Base-by-base conservation (phyloP, 1,140 invertebrate genomes). In the Drosophila elegans region DNA sequence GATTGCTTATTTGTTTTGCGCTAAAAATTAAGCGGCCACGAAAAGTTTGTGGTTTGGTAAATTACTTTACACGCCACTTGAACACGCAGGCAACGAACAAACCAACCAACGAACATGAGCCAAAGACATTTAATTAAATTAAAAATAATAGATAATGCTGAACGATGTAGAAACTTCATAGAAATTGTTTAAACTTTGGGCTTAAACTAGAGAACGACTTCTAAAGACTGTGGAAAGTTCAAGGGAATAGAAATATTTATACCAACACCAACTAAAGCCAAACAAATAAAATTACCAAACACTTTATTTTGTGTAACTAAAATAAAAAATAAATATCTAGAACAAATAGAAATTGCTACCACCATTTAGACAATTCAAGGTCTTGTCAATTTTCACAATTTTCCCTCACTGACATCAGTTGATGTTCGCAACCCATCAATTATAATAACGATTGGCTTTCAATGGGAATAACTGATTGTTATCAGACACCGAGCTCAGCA, bases 31-130 rank as follows among this genome's bases (percentile, higher is more conserved):
- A 88, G 88, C 64, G 52, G 42, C 67, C 57, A 66, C 66, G 53
- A 76, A 88, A 81, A 52, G 74, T 80, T 75, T 61, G 69, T 54
- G 66, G 82, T 27, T 53, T 63, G 57, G 39, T 74, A 80, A 84
- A 89, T 89, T 89, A 84, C 69, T 90, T 89, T 89, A 89, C 84
- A 89, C 80, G 84, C 84, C 66, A 89, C 85, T 89, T 89, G 73
- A 78, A 84, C 84, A 88, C 84, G 84, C 84, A 89, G 80, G 61
- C 84, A 79, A 62, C 59, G 66, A 61, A 78, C 66, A 54, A 51
- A 57, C 62, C 45, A 57, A 62, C 63, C 36, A 66, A 39, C 12
- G 6, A 42, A 61, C 42, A 51, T 16, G 11, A 68, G 6, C 51
- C 45, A 42, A 68, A 66, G 56, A 62, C 71, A 42, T 83, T 88